Conservation (phyloP, 2,888 invertebrate genomes). For the Xanthorhoe designata region DNA sequence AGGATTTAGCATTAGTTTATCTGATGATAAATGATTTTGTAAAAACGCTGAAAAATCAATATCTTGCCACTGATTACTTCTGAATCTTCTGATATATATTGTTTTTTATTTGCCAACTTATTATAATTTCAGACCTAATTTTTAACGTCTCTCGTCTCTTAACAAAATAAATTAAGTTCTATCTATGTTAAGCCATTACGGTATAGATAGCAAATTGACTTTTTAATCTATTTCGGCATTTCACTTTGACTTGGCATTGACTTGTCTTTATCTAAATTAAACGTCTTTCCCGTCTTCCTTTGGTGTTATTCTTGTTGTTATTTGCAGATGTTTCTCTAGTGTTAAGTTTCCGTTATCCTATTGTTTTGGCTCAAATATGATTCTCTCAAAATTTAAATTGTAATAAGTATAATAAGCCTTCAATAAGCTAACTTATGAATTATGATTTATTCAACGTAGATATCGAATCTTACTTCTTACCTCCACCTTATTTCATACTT, state of each 20-base stretch:
- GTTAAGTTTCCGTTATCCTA: conserved; percentile 18
- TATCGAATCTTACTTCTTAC: neutral
- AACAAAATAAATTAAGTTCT: neutral
- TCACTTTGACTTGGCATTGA: no score
- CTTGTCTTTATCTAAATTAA: neutral
- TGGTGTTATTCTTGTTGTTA: conserved; percentile 31
- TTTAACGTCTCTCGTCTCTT: neutral
- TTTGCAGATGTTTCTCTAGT: conserved; percentile 28
- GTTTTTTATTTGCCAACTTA: neutral
- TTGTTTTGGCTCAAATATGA: conserved; percentile 19
- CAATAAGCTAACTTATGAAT: neutral
- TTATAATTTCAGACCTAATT: neutral
- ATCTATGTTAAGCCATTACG: no score
- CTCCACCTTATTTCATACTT: no score
- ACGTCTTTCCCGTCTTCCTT: conserved; percentile 10
- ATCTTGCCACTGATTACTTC: conserved; percentile 21
- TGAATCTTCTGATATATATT: neutral
- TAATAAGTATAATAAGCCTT: neutral
- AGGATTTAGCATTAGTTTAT: conserved; percentile 25
- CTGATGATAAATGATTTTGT: conserved; percentile 15
- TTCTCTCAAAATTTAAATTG: neutral
- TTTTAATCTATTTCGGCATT: no score
- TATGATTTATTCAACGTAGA: neutral
- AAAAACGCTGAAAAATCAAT: conserved; percentile 8
- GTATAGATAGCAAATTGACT: no score